These are phyloP conservation scores for Lagodon rhomboides DNA, from an alignment of 2,797 vertebrate species.

Conservation along the genomic window DNA sequence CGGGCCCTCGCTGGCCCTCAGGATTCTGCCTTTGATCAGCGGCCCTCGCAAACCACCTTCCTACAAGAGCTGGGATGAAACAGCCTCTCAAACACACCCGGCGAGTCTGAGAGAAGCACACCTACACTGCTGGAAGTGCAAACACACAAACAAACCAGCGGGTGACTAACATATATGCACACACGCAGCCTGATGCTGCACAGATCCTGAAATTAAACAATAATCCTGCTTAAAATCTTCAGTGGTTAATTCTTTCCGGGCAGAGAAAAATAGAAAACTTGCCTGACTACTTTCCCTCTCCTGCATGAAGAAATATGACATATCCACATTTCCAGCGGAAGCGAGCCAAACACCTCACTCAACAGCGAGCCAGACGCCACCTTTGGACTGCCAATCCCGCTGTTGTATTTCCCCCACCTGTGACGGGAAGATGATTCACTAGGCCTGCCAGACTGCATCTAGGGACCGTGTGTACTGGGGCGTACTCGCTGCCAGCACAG, in stretches of 20 bases:
- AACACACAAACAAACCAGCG: conserved; percentile 18
- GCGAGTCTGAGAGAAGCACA: neutral
- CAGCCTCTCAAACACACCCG: conserved; percentile 34
- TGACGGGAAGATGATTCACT: conserved; percentile 82
- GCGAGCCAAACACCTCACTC: conserved; percentile 75
- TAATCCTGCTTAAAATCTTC: conserved; percentile 1
- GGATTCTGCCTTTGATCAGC: conserved; percentile 76
- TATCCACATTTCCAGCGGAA: conserved; percentile 64
- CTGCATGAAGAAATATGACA: conserved; percentile 45
- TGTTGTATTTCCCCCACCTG: conserved; percentile 80
- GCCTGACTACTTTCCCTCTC: conserved; percentile 26
- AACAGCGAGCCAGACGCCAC: conserved; percentile 72
- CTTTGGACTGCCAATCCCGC: conserved; percentile 81
- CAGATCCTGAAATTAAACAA: neutral
- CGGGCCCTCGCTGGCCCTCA: conserved; percentile 59
- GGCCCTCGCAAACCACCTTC: conserved; percentile 56
- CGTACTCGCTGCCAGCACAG: conserved; percentile 68
- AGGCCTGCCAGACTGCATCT: conserved; percentile 78
- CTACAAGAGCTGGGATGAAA: conserved; percentile 61
- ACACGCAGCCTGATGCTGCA: neutral
- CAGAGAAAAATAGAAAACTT: conserved; percentile 43
- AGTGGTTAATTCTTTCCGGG: neutral
- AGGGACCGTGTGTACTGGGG: conserved; percentile 75
- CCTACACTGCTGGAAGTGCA: neutral
- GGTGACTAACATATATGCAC: neutral